These are phyloP conservation scores for Stomorhina lunata DNA, from an alignment of 2,888 invertebrate genomes.

Conservation along the genomic window DNA sequence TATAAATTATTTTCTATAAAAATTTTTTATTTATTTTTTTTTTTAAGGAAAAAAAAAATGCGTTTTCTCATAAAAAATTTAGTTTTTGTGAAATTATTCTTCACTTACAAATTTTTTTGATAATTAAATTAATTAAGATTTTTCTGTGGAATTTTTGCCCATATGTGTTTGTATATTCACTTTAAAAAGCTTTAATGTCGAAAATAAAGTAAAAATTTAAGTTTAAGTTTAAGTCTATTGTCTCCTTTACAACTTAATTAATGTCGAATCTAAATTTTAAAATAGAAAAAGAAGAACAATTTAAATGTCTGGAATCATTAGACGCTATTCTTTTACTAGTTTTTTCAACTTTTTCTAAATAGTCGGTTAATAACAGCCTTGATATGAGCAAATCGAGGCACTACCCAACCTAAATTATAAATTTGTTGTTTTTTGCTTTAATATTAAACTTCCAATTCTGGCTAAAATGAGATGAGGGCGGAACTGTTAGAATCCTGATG, in stretches of 20 bases:
- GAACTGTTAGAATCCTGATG: neutral
- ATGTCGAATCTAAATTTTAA: conserved; percentile 1
- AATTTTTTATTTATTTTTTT: too few relatives aligned
- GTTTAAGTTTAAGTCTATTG: too few relatives aligned
- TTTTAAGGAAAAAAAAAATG: too few relatives aligned
- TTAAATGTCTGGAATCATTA: neutral
- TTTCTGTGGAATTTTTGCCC: too few relatives aligned
- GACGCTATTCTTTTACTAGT: neutral
- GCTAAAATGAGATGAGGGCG: neutral
- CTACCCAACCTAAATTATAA: neutral
- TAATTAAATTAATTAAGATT: too few relatives aligned
- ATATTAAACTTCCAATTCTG: neutral
- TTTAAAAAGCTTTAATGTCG: too few relatives aligned
- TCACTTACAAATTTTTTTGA: too few relatives aligned
- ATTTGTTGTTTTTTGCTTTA: conserved; percentile 10
- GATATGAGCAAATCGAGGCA: neutral
- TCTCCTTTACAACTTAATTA: conserved; percentile 46
- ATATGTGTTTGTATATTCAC: too few relatives aligned
- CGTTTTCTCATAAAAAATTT: too few relatives aligned
- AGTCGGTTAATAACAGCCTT: neutral
- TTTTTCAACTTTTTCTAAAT: neutral
- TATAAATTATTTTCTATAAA: too few relatives aligned
- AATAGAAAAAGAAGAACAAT: conserved; percentile 14
- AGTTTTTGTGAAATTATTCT: too few relatives aligned
- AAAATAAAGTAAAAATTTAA: too few relatives aligned